Base-by-base conservation (phyloP, 2,888 invertebrate species). In the Epirrhoe tristata region DNA sequence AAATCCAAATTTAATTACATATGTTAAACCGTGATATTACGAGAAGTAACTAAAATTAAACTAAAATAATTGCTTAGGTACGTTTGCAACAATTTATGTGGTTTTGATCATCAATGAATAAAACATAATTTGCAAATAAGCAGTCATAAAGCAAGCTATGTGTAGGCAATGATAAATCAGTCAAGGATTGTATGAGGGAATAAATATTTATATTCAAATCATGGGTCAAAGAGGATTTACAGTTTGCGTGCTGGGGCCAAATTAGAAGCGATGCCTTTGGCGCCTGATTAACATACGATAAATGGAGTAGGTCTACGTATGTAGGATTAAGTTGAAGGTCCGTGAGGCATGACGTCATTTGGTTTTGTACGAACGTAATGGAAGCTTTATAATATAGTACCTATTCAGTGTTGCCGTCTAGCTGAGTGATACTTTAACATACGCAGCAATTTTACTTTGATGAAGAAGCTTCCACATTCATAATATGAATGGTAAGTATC, bases 171-270 rank as follows among this genome's bases (percentile, higher is more conserved):
- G 36, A 79, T 83, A 78, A 83, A 82, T 78, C 79, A 76, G 64
- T 69, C 63, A 66, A 48, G 67, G 53, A 61, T 70, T 70, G 65
- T 64, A 66, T 67, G 57, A 55, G 16, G 46, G 58, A 46, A 61
- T 56, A 43, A 7, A 32, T 52, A 32, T 68, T 77, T 73, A 66
- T 75, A 88, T 87, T 87, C 85, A 77, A 77, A 72, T 71, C 85
- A 80, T 79, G 84, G 76, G 51, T 73, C 66, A 32, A 61, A 68
- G 60, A 78, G 75, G 77, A 80, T 80, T 80, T 82, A 79, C 69
- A 74, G 73, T 70, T 75, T 63, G 70, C 72, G 72, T 73, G 67
- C 62, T 66, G 74, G 61, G 62, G 76, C 76, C 75, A 76, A 85
- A 83, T 83, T 77, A 78, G 74, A 66, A 59, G 71, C 76, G 74